Percentiles rank a stretch among this genome's conserved stretches.
Conservation (phyloP, 2,888 invertebrate genomes). For the Apomyelois bistriatella region DNA sequence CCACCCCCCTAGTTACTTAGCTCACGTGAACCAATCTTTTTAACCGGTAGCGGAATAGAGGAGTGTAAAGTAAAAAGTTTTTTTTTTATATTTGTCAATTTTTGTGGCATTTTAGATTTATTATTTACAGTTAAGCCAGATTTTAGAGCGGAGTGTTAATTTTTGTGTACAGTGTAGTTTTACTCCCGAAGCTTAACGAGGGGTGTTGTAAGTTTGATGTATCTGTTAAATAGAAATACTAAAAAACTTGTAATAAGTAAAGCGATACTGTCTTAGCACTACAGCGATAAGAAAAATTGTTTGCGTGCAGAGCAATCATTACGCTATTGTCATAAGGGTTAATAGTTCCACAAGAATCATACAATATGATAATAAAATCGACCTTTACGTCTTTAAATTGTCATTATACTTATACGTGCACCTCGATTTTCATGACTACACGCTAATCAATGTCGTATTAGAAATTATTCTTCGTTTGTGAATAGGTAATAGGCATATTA, state of each 20-base stretch:
- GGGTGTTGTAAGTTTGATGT: too few relatives aligned
- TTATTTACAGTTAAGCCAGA: too few relatives aligned
- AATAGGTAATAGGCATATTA: slow-evolving; percentile 66
- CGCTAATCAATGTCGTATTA: slow-evolving; percentile 77
- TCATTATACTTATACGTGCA: slow-evolving; percentile 60
- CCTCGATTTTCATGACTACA: slow-evolving; percentile 53
- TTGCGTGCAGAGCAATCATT: slow-evolving; percentile 70
- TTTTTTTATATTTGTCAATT: too few relatives aligned
- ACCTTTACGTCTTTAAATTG: slow-evolving; percentile 79
- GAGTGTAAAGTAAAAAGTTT: too few relatives aligned
- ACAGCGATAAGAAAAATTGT: slow-evolving; percentile 58
- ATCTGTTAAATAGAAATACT: too few relatives aligned
- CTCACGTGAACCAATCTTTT: slow-evolving; percentile 34
- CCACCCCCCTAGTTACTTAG: slow-evolving; percentile 58
- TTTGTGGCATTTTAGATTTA: too few relatives aligned
- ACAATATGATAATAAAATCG: slow-evolving; percentile 78
- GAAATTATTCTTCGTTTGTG: slow-evolving; percentile 75
- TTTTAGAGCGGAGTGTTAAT: too few relatives aligned
- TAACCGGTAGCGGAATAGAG: slow-evolving; percentile 9
- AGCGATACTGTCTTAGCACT: slow-evolving; percentile 23
- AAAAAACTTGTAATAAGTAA: slow-evolving; percentile 6
- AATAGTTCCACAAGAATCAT: slow-evolving; percentile 77
- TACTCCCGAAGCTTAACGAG: too few relatives aligned
- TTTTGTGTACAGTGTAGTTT: too few relatives aligned
- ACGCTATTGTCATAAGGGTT: slow-evolving; percentile 75